phyloP scores from a whole-genome alignment of 2,113 vertebrate species.

The Oophaga pumilio region DNA sequence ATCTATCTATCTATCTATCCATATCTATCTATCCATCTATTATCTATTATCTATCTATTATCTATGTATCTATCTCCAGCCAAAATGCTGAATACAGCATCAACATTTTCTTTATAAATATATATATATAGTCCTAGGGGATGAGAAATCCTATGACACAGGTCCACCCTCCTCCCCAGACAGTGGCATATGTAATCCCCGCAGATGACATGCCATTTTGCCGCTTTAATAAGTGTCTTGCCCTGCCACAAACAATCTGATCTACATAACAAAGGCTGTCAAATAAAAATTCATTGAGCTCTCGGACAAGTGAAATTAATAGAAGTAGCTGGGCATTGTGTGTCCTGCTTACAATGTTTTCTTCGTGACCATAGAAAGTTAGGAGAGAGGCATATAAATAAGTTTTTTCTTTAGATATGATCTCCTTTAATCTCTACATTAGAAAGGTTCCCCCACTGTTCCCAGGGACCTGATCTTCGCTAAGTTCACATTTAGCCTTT shows the following conservation, averaged over 20 bases:
- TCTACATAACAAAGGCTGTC: conserved; percentile 55
- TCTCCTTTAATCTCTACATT: background rate
- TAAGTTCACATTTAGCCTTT: conserved; percentile 3
- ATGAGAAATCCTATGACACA: background rate
- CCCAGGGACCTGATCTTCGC: background rate
- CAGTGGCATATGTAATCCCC: conserved; percentile 41
- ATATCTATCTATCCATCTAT: background rate
- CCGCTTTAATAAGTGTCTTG: conserved; percentile 46
- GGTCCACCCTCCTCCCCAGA: background rate
- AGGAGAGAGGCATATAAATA: background rate
- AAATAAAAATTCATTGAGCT: conserved; percentile 18
- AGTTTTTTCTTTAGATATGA: background rate
- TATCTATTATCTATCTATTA: background rate
- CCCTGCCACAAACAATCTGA: conserved; percentile 26
- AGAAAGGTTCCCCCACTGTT: background rate
- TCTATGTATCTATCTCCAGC: background rate
- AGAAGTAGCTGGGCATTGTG: background rate
- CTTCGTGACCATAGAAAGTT: background rate
- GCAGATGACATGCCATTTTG: conserved; percentile 53
- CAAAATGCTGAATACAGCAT: too few species aligned
- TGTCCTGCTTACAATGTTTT: background rate
- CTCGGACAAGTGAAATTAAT: background rate
- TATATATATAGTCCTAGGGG: background rate
- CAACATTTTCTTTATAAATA: background rate
- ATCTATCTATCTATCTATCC: background rate